Conservation (phyloP, 1,140 invertebrate genomes). For the Holotrichia oblita region DNA sequence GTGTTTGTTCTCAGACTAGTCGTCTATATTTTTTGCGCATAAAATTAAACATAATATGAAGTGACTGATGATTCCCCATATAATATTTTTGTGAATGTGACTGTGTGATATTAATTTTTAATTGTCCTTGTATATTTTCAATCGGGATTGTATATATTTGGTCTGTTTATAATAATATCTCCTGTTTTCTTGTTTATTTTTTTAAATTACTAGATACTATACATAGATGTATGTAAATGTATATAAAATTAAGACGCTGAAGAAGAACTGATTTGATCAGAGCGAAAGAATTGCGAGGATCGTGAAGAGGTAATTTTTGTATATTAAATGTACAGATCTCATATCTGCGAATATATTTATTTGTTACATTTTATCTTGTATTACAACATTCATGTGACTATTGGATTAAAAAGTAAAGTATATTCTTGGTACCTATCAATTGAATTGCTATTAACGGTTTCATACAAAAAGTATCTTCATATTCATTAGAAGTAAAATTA, state of each 20-base stretch:
- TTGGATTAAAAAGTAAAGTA: not conserved
- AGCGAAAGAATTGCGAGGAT: not conserved
- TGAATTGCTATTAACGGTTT: too few species aligned
- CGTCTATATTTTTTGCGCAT: constrained; percentile 40
- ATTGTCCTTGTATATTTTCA: constrained; percentile 21
- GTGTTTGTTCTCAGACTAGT: constrained; percentile 48
- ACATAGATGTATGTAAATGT: not conserved
- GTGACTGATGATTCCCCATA: not conserved
- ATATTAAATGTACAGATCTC: constrained; percentile 47
- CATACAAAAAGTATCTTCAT: too few species aligned
- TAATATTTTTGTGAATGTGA: constrained; percentile 50
- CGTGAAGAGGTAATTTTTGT: constrained; percentile 15
- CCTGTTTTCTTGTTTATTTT: not conserved
- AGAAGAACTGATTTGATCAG: constrained; percentile 8
- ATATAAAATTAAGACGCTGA: constrained; percentile 1
- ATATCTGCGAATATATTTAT: constrained; percentile 32
- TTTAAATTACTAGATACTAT: not conserved
- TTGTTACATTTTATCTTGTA: constrained; percentile 6
- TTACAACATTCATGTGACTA: constrained; percentile 17
- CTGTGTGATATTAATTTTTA: constrained; percentile 57
- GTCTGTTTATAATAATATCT: not conserved
- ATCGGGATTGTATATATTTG: constrained; percentile 25
- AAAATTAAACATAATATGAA: constrained; percentile 11
- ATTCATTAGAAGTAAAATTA: too few species aligned
- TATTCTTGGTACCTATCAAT: too few species aligned